Evolutionary conservation across 2,113 vertebrate species (phyloP).

Genomic region (Pavo muticus): DNA sequence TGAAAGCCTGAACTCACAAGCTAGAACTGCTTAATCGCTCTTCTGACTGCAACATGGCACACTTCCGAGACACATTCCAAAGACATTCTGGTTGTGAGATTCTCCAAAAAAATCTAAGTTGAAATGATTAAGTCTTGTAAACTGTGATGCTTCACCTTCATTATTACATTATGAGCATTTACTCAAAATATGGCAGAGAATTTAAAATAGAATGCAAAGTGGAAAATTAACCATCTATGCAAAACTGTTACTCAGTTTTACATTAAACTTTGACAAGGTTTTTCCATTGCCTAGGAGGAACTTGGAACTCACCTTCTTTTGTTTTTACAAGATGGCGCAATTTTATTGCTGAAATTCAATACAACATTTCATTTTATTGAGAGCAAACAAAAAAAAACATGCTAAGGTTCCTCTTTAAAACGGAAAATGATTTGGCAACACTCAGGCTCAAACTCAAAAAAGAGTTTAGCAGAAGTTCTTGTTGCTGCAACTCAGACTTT

Average conservation of each 20-base stretch:
- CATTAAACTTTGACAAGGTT: not conserved
- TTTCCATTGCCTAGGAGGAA: not conserved
- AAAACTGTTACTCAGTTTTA: not conserved
- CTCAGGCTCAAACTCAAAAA: not conserved
- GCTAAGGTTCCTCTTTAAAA: not conserved
- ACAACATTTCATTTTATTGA: not conserved
- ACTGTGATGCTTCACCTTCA: constrained; percentile 5
- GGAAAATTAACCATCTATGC: not conserved
- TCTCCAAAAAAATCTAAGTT: not conserved
- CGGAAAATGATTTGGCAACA: not conserved
- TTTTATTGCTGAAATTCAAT: not conserved
- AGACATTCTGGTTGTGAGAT: not conserved
- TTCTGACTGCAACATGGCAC: not conserved
- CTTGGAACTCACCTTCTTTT: not conserved
- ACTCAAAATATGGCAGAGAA: not conserved
- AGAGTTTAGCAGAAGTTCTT: not conserved
- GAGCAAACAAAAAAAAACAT: not conserved
- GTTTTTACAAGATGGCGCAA: not conserved
- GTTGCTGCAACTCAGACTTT: not conserved
- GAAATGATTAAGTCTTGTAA: not conserved
- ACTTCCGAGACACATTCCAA: not conserved
- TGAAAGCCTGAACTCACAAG: not conserved
- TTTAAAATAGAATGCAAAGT: not conserved
- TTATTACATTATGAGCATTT: not conserved
- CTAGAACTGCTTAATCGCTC: not conserved